Evolutionary conservation across 2,888 invertebrate species (phyloP).

Genomic region (Galerucella pusilla): DNA sequence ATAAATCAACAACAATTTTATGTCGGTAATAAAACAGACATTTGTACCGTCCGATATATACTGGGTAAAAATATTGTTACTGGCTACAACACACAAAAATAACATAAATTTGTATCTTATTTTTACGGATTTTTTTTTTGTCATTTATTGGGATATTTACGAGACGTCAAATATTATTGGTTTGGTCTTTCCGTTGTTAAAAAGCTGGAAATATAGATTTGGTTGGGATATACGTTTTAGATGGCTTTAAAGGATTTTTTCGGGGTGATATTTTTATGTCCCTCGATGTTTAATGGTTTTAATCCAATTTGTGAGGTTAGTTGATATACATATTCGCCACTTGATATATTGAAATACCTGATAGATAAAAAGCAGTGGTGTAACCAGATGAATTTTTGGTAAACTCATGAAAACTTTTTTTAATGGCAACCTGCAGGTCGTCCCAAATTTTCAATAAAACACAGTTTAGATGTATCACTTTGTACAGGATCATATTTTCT

Average conservation of each 20-base stretch:
- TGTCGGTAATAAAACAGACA: conserved; percentile 30
- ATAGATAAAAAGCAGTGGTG: neutral
- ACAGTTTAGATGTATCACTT: too few relatives aligned
- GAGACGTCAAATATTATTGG: conserved; percentile 21
- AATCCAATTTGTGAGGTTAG: too few relatives aligned
- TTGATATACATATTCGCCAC: too few relatives aligned
- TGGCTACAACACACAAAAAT: conserved; percentile 25
- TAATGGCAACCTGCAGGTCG: too few relatives aligned
- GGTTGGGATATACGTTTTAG: neutral
- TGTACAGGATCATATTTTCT: too few relatives aligned
- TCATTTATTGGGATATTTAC: conserved; percentile 23
- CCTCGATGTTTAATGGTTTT: neutral
- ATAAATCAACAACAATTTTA: conserved; percentile 35
- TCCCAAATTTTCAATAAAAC: too few relatives aligned
- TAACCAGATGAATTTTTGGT: too few relatives aligned
- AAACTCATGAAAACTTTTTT: too few relatives aligned
- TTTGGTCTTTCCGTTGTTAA: neutral
- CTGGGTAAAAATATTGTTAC: conserved; percentile 29
- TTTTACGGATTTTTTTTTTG: conserved; percentile 23
- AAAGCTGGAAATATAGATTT: conserved; percentile 5
- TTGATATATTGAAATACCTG: neutral
- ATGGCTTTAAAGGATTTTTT: neutral
- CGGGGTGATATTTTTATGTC: neutral
- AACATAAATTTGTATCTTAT: conserved; percentile 28
- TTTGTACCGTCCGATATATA: conserved; percentile 17